Conservation (phyloP, 2,888 invertebrate genomes). For the Anodontia alba region DNA sequence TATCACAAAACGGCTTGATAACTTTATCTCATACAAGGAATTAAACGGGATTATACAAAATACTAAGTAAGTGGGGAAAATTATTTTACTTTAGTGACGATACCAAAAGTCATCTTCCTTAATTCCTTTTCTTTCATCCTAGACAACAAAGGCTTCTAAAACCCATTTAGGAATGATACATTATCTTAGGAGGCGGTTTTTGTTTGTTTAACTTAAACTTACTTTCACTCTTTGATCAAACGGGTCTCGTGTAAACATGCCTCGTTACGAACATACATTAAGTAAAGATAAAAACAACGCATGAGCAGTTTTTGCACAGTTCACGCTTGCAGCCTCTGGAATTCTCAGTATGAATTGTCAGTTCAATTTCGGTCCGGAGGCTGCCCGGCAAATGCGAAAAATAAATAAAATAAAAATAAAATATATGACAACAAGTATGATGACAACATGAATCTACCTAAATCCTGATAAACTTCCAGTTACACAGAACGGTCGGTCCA, state of each 20-base stretch:
- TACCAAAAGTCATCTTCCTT: slow-evolving; percentile 8
- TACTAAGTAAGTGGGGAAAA: background rate
- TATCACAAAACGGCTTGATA: no score
- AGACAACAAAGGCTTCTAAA: slow-evolving; percentile 19
- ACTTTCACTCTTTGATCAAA: background rate
- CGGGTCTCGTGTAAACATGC: background rate
- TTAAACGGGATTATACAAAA: background rate
- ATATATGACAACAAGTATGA: no score
- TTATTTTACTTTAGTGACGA: background rate
- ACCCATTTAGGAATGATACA: slow-evolving; percentile 1
- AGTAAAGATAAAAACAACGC: no score
- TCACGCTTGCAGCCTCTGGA: no score
- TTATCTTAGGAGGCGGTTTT: slow-evolving; percentile 14
- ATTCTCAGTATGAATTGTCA: no score
- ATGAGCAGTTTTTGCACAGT: no score
- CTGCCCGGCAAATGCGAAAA: no score
- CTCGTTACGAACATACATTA: background rate
- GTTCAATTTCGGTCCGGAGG: no score
- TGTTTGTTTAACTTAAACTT: slow-evolving; percentile 14
- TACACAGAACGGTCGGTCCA: no score
- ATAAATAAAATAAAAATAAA: no score
- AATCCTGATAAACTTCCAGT: no score
- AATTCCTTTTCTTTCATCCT: slow-evolving; percentile 13
- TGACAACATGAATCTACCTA: no score
- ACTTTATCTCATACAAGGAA: background rate